Evolutionary conservation across 1,140 invertebrate genomes (phyloP), one percentile per base, ranked within the genome.

Genomic region (Drosophila takahashii): DNA sequence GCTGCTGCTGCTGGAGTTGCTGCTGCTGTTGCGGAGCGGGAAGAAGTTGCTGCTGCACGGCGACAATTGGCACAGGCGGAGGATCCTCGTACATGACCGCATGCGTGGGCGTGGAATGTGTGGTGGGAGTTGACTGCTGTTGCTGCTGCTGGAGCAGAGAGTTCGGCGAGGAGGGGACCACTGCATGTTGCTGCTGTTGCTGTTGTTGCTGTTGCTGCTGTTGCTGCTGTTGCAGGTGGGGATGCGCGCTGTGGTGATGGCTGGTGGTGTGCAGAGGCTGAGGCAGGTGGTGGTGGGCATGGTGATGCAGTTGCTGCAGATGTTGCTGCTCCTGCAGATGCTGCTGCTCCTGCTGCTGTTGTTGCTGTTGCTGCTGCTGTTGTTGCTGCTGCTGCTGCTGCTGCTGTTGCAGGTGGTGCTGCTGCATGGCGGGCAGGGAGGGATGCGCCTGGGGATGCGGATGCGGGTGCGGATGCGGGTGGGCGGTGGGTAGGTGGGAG

Each of bases 71-170:
- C 79, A 90, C 85, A 47, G 84, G 86, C 66, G 91, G 79, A 56
- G 90, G 85, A 71, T 92, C 91, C 85, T 92, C 91, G 72, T 92
- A 92, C 89, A 91, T 92, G 72, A 84, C 90, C 79, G 86, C 90
- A 90, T 91, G 90, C 48, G 91, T 90, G 57, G 91, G 86, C 51
- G 91, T 91, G 91, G 91, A 92, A 92, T 92, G 91, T 91, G 91
- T 91, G 69, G 90, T 89, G 36, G 81, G 71, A 16, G 85, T 77
- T 56, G 84, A 79, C 56, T 91, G 81, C 36, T 83, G 80, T 39
- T 81, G 66, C 22, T 84, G 67, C 15, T 83, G 78, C 59, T 90
- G 87, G 34, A 87, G 62, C 47, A 85, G 81, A 8, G 85, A 80
- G 13, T 80, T 53, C 53, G 85, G 80, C 64, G 90, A 67, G 48